phyloP scores from a whole-genome alignment of 2,113 vertebrate species.

The Phylloscopus trochilus region DNA sequence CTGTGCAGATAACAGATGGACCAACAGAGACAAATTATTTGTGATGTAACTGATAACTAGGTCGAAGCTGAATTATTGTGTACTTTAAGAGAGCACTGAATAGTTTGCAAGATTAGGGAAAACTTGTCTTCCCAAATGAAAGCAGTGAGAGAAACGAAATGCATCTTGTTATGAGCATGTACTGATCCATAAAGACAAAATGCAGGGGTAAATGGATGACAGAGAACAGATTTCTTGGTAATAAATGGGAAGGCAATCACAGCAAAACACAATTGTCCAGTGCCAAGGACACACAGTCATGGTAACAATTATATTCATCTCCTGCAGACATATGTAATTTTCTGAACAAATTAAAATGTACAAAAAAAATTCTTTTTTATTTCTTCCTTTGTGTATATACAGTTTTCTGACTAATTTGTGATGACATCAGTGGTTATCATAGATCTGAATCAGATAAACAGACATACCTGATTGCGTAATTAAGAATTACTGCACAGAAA shows the following conservation, averaged over 20 bases:
- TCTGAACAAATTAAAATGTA: background rate
- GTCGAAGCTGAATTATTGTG: background rate
- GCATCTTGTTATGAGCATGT: background rate
- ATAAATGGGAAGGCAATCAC: background rate
- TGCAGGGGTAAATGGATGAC: background rate
- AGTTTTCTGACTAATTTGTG: background rate
- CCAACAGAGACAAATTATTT: conserved; percentile 44
- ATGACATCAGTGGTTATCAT: background rate
- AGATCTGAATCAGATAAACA: background rate
- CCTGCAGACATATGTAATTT: background rate
- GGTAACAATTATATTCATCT: background rate
- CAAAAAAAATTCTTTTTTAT: background rate
- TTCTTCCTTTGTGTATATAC: background rate
- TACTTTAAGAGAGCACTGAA: background rate
- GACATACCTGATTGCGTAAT: background rate
- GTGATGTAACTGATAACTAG: conserved; percentile 22
- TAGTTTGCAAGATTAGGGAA: conserved; percentile 5
- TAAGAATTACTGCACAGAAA: background rate
- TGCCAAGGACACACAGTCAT: background rate
- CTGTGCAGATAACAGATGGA: background rate
- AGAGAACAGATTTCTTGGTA: background rate
- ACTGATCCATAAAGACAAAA: background rate
- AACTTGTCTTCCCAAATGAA: conserved; percentile 22
- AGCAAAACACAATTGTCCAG: background rate
- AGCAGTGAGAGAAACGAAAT: background rate